These are phyloP conservation scores for Rotaria socialis DNA, from an alignment of 2,888 invertebrate species.

Conservation along the genomic window DNA sequence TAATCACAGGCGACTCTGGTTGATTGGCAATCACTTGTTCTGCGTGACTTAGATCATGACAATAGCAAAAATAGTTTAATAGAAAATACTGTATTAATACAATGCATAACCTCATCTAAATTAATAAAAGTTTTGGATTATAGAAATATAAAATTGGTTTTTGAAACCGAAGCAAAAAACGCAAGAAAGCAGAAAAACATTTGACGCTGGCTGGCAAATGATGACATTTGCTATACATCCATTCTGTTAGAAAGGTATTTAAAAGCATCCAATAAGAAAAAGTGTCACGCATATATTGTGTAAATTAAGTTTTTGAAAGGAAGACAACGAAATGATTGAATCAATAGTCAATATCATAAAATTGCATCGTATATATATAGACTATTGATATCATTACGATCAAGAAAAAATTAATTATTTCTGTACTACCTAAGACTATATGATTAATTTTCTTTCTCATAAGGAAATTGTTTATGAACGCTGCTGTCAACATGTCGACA, in stretches of 20 bases:
- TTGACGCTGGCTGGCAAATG: background rate
- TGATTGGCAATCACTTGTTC: background rate
- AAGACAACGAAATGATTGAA: background rate
- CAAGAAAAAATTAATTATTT: too few species aligned
- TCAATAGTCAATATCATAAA: too few species aligned
- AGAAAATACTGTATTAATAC: background rate
- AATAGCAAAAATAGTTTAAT: background rate
- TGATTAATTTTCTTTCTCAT: too few species aligned
- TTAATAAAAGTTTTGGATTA: background rate
- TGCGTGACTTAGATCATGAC: background rate
- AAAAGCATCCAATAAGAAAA: background rate
- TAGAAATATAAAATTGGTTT: too few species aligned
- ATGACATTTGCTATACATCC: background rate
- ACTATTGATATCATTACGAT: too few species aligned
- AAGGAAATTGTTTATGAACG: too few species aligned
- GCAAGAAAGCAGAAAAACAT: too few species aligned
- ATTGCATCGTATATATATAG: too few species aligned
- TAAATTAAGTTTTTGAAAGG: background rate
- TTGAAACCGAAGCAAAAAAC: too few species aligned
- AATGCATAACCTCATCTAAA: background rate
- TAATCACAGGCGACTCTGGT: background rate
- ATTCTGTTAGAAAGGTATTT: background rate
- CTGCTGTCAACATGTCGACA: too few species aligned
- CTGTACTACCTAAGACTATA: too few species aligned
- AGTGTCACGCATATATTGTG: background rate